A percentile compares a stretch with the other conserved stretches of the same genome.
These are phyloP conservation scores for Aspidiotus destructor DNA, from an alignment of 2,888 invertebrate species.

Conservation along the genomic window DNA sequence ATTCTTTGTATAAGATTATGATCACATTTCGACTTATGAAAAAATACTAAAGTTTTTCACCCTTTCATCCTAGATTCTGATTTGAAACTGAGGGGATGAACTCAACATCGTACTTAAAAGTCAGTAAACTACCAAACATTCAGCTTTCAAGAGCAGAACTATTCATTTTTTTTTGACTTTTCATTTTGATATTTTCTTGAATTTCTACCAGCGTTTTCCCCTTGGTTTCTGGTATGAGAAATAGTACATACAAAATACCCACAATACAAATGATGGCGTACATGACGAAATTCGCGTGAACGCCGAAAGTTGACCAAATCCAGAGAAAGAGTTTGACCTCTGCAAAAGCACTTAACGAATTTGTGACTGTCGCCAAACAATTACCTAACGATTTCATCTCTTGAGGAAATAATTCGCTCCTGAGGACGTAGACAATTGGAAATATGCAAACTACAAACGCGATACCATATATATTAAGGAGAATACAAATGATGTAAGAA, in stretches of 20 bases:
- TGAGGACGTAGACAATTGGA: conserved; percentile 10
- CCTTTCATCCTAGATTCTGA: no score
- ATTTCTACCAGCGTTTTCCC: conserved; percentile 21
- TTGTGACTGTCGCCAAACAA: background rate
- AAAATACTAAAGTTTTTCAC: no score
- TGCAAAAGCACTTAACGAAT: conserved; percentile 10
- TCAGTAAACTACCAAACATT: no score
- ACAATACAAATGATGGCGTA: conserved; percentile 6
- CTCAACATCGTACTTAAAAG: no score
- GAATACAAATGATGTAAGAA: conserved; percentile 11
- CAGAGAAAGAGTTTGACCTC: conserved; percentile 8
- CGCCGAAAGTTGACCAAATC: conserved; percentile 2
- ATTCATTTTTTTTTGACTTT: background rate
- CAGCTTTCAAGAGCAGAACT: no score
- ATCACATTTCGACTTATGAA: no score
- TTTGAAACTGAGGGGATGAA: no score
- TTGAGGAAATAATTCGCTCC: conserved; percentile 21
- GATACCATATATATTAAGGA: conserved; percentile 8
- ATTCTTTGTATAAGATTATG: no score
- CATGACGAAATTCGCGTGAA: conserved; percentile 10
- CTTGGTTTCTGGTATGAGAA: conserved; percentile 15
- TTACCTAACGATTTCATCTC: conserved; percentile 15
- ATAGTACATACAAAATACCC: conserved; percentile 6
- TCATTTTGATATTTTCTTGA: conserved; percentile 5
- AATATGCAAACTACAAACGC: background rate